Evolutionary conservation across 2,113 vertebrate species (phyloP), one percentile per base, ranked within the genome.

Genomic region (Galemys pyrenaicus): DNA sequence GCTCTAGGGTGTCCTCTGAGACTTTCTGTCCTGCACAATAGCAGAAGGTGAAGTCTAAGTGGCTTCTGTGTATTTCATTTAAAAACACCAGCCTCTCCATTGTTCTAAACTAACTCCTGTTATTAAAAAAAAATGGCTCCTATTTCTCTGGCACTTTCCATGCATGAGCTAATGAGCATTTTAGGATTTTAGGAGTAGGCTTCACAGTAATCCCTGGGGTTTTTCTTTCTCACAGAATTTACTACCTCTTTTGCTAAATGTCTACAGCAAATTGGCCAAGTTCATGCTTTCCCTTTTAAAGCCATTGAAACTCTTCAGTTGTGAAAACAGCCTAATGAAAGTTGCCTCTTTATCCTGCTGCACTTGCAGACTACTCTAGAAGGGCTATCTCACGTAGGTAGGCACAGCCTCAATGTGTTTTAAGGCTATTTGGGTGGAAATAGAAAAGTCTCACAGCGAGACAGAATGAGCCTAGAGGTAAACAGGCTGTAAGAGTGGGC

Each of bases 361-460:
- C 26, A 44, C 39, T 94, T 16, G 1, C 54, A 77, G 56, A 86
- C 46, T 73, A 3, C 75, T 81, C 75, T 41, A 39, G 93, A 94
- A 92, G 39, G 67, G 81, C 70, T 77, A 93, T 94, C 96, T 97
- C 74, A 77, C 78, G n/a, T 0, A 94, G 96, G 56, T 88, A 35
- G 1, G 64, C 87, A 89, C 28, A 94, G 81, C 73, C 32, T 95
- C 96, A 20, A 84, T 22, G 68, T 92, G 83, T 92, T 93, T 79
- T 51, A 71, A 9, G 79, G 83, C 75, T 97, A 89, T 96, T 95
- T 97, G 95, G 82, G 95, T 91, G 81, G 95, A 98, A 98, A 98
- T 41, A 97, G 96, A 95, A 97, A 98, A 95, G 91, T 97, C 96
- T 41, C 70, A n/a, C 97, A 97, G 97, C 56, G 94, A 98, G 92